A percentile compares a stretch with the other conserved stretches of the same genome.
Conservation (phyloP, 2,888 invertebrate genomes). For the Ypsolopha sequella region DNA sequence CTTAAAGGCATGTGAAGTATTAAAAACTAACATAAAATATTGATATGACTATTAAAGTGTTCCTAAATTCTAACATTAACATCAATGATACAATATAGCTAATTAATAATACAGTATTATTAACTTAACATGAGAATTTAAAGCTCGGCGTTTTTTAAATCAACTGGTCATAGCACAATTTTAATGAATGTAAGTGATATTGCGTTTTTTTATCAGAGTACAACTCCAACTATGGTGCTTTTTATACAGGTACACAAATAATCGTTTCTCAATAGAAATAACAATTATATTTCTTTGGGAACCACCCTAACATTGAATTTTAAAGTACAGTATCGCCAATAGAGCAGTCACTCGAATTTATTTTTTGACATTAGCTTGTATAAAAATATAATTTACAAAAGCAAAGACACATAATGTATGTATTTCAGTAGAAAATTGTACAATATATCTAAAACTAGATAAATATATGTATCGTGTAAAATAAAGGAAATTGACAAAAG, state of each 20-base stretch:
- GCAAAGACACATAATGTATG: background rate
- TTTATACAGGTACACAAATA: too few relatives aligned
- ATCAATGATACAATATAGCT: background rate
- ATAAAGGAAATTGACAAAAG: conserved; percentile 9
- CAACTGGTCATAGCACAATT: too few relatives aligned
- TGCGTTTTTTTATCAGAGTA: too few relatives aligned
- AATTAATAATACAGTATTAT: background rate
- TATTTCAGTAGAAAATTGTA: conserved; percentile 6
- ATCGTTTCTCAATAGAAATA: too few relatives aligned
- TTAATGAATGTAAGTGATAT: too few relatives aligned
- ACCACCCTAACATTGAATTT: too few relatives aligned
- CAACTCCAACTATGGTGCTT: too few relatives aligned
- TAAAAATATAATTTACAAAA: conserved; percentile 1
- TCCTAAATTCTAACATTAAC: background rate
- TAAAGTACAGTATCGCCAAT: background rate
- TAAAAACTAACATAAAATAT: background rate
- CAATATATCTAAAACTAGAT: background rate
- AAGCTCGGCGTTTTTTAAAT: too few relatives aligned
- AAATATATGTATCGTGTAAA: conserved; percentile 10
- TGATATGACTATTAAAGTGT: background rate
- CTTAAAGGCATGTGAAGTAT: conserved; percentile 27
- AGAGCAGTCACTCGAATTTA: background rate
- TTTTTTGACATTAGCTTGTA: background rate
- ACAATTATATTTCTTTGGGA: too few relatives aligned
- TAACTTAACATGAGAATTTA: too few relatives aligned